Evolutionary conservation across 2,888 invertebrate species (phyloP).

Genomic region (Eupithecia inturbata): DNA sequence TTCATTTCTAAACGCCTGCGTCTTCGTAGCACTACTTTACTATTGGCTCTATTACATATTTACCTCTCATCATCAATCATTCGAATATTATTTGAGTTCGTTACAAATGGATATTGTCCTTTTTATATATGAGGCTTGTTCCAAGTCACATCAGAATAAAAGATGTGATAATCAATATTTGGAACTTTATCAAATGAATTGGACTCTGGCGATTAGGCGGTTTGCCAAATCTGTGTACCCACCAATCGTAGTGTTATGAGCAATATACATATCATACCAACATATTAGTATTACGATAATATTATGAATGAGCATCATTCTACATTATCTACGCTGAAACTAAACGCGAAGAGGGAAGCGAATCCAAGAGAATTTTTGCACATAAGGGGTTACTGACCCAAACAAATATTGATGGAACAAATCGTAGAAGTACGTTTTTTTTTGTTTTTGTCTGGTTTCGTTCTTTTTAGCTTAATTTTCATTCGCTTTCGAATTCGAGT

Average conservation of each 20-base stretch:
- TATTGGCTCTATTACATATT: background rate
- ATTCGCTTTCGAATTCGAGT: background rate
- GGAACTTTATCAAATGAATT: constrained; percentile 34
- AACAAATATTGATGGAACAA: background rate
- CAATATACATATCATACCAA: background rate
- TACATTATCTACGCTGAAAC: background rate
- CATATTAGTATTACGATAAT: background rate
- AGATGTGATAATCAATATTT: constrained; percentile 32
- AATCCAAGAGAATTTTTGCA: background rate
- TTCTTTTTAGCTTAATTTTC: background rate
- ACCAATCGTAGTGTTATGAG: constrained; percentile 29
- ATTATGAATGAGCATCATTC: constrained; percentile 10
- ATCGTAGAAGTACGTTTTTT: background rate
- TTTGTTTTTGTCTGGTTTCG: background rate
- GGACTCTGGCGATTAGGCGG: constrained; percentile 34
- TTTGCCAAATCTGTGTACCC: constrained; percentile 40
- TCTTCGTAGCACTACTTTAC: background rate
- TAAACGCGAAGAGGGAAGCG: background rate
- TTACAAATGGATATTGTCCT: constrained; percentile 3
- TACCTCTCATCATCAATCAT: background rate
- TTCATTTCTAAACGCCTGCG: background rate
- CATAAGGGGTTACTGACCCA: background rate
- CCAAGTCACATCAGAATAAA: constrained; percentile 17
- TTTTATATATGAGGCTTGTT: constrained; percentile 18
- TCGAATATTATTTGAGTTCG: background rate